Evolutionary conservation across 2,888 invertebrate species (phyloP).

Genomic region (Biston betularia): DNA sequence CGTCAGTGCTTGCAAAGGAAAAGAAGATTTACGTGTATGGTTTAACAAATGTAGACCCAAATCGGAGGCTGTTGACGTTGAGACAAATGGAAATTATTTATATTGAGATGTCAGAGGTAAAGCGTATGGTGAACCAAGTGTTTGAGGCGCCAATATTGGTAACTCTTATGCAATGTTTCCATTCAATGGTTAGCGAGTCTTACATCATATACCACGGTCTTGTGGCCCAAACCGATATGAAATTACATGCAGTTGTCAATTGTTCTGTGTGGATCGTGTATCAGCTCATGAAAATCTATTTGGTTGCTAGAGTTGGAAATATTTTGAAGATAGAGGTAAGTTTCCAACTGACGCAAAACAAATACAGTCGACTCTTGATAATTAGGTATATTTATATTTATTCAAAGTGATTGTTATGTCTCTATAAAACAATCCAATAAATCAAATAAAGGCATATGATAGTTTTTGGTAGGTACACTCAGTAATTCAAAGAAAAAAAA

Average conservation of each 20-base stretch:
- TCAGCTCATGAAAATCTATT: constrained; percentile 70
- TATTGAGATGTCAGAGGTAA: constrained; percentile 60
- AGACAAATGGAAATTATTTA: constrained; percentile 64
- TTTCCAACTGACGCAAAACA: not conserved
- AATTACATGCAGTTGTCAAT: constrained; percentile 63
- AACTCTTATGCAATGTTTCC: constrained; percentile 70
- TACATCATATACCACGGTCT: constrained; percentile 72
- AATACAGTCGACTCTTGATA: not conserved
- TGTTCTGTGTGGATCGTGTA: constrained; percentile 71
- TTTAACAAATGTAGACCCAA: constrained; percentile 50
- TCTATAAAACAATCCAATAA: too few relatives aligned
- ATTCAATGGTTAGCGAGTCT: constrained; percentile 69
- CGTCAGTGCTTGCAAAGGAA: constrained; percentile 39
- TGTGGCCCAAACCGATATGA: constrained; percentile 50
- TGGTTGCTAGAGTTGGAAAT: constrained; percentile 63
- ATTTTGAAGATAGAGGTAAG: constrained; percentile 64
- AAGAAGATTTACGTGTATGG: constrained; percentile 42
- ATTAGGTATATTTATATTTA: too few relatives aligned
- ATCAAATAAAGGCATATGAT: too few relatives aligned
- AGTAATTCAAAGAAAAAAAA: too few relatives aligned
- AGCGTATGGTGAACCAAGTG: constrained; percentile 60
- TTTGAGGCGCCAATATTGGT: constrained; percentile 69
- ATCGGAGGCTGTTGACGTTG: constrained; percentile 50
- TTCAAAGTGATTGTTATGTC: too few relatives aligned
- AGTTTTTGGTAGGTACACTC: too few relatives aligned